Base-by-base conservation (phyloP, 2,113 vertebrate genomes). In the Catharus minimus region DNA sequence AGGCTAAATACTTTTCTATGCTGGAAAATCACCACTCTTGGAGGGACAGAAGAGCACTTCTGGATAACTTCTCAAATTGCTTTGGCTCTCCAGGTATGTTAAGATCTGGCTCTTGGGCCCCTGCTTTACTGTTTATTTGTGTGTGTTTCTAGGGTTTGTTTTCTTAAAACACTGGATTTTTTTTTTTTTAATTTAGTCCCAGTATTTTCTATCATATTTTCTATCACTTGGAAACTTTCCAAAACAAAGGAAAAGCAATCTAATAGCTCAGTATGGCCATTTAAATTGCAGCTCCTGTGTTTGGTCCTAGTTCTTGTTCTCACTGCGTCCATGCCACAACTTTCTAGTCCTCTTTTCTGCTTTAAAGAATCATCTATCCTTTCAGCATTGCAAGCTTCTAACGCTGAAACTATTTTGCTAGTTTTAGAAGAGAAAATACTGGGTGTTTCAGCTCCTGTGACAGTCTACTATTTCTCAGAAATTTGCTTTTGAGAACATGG, bases 191-290 rank as follows among this genome's bases (percentile, higher is more conserved):
- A 9, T 75, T 58, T 56, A 76, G 19, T 65, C 26, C 9, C 5
- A 76, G 7, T 80, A 20, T 86, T 94, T 90, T 72, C 64, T n/a
- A 93, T 21, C 28, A 53, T 80, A 20, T 86, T 94, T 90, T 72
- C 64, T n/a, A 93, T 21, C 28, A 53, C 19, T 53, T 72, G 5
- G 24, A 69, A 86, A 41, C 21, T 38, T 64, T 12, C 8, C 65
- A 1, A 5, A 61, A 78, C 81, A 77, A 75, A 66, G 10, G 43
- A 76, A 46, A 75, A 33, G 30, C 33, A 57, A 2, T 26, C 5
- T 12, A 38, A 58, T 43, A 67, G 62, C 17, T 81, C 9, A 28
- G 22, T 18, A 44, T n/a, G 24, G 41, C 33, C 4, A 2, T 79
- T 86, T 32, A 58, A 88, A 83, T 22, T 58, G 46, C 19, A 65